A percentile compares a stretch with the other conserved stretches of the same genome.
These are phyloP conservation scores for Ctenosaura bakeri DNA, from an alignment of 2,797 vertebrate genomes.

Conservation along the genomic window DNA sequence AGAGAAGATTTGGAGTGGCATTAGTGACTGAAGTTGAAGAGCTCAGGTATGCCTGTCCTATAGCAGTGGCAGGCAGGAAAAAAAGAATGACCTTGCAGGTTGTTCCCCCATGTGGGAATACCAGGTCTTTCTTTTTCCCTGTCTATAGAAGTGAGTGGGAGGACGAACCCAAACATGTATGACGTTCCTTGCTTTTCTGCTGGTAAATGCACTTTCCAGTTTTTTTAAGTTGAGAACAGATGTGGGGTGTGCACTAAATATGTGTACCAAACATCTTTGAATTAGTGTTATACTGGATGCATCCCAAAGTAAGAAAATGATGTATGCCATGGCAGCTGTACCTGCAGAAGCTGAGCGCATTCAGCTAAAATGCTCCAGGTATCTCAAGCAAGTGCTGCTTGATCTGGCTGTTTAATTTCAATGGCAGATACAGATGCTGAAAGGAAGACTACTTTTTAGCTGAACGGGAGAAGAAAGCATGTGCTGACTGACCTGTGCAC, in stretches of 20 bases:
- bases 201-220: too few relatives aligned
- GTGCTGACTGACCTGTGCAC: conserved; percentile 88
- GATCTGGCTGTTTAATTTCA: conserved; percentile 35
- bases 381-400: neutral
- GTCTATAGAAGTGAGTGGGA: too few relatives aligned
- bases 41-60: too few relatives aligned
- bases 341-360: neutral
- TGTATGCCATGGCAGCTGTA: neutral
- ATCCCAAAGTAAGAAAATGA: neutral
- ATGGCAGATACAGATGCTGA: neutral
- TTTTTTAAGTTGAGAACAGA: neutral
- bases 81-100: too few relatives aligned
- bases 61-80: too few relatives aligned
- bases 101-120: too few relatives aligned
- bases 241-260: neutral
- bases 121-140: too few relatives aligned
- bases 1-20: too few relatives aligned
- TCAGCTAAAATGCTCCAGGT: neutral
- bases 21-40: too few relatives aligned
- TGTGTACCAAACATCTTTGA: neutral
- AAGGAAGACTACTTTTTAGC: neutral
- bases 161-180: too few relatives aligned
- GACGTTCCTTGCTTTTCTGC: too few relatives aligned
- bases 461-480: neutral
- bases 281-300: neutral